Percentiles rank a stretch among this genome's conserved stretches.
phyloP scores from a whole-genome alignment of 2,113 vertebrate genomes.

The Plectropomus leopardus region DNA sequence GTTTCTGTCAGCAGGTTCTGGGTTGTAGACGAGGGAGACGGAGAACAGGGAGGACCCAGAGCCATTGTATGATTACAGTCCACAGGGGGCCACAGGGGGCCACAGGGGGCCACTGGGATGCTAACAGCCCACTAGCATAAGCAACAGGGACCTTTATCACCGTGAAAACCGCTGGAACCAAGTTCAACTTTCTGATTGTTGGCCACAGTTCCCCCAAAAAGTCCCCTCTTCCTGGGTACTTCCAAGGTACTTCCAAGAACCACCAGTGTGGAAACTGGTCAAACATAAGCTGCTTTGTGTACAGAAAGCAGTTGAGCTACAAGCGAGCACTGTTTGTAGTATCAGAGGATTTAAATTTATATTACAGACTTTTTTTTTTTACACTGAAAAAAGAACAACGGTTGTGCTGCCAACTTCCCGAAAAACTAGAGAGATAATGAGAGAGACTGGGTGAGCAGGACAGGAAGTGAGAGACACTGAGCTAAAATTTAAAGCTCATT shows the following conservation, averaged over 20 bases:
- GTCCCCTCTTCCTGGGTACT: not conserved
- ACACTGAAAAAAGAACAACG: not conserved
- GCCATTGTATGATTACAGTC: constrained; percentile 42
- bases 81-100: constrained; percentile 2
- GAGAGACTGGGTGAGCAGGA: constrained; percentile 1
- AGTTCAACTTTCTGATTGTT: not conserved
- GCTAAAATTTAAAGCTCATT: not conserved
- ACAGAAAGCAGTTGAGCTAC: not conserved
- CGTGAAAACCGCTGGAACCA: not conserved
- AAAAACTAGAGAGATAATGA: not conserved
- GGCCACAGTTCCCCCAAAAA: not conserved
- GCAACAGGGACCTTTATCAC: too few relatives aligned
- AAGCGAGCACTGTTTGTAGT: not conserved
- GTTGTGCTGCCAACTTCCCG: constrained; percentile 3
- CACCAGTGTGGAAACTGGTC: not conserved
- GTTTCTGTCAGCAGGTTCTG: constrained; percentile 54
- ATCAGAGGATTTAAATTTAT: not conserved
- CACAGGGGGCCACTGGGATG: not conserved
- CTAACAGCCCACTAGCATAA: not conserved
- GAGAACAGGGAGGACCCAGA: constrained; percentile 24
- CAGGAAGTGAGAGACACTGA: not conserved
- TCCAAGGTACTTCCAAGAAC: not conserved
- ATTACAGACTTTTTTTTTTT: not conserved
- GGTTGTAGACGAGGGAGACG: constrained; percentile 39
- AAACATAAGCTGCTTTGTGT: constrained; percentile 6